These are phyloP conservation scores for Stigmatopora nigra DNA, from an alignment of 2,113 vertebrate genomes.

Conservation along the genomic window DNA sequence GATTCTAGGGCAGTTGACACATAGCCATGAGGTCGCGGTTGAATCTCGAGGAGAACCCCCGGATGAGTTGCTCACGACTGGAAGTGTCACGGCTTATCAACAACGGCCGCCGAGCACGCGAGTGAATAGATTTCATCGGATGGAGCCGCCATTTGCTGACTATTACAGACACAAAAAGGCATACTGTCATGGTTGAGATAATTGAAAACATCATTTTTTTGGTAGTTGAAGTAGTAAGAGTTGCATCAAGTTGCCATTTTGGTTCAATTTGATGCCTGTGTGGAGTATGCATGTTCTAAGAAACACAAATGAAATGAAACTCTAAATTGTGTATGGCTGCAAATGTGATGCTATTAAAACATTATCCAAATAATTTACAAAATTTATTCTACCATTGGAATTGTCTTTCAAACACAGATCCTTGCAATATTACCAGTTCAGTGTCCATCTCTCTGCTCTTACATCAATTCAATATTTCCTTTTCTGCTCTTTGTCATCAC, in stretches of 20 bases:
- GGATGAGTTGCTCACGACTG: constrained; percentile 12
- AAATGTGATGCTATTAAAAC: too few species aligned
- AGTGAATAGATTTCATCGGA: constrained; percentile 26
- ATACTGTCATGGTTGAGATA: not conserved
- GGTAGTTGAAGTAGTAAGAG: too few species aligned
- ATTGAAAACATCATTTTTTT: too few species aligned
- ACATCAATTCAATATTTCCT: not conserved
- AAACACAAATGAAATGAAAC: too few species aligned
- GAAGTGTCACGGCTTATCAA: constrained; percentile 42
- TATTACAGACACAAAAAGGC: constrained; percentile 19
- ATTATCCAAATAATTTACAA: too few species aligned
- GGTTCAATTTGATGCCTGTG: too few species aligned
- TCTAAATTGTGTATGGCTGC: too few species aligned
- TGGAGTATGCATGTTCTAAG: too few species aligned
- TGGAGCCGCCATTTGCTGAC: constrained; percentile 28
- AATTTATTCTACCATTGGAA: not conserved
- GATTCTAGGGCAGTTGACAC: constrained; percentile 42
- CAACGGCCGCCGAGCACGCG: constrained; percentile 18
- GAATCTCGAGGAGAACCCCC: constrained; percentile 16
- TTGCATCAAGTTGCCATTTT: too few species aligned
- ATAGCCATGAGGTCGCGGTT: constrained; percentile 35
- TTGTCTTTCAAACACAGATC: too few species aligned
- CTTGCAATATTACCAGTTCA: too few species aligned
- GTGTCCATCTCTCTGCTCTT: not conserved
- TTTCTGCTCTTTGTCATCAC: not conserved